These are phyloP conservation scores for Ctenochaetus hawaiiensis DNA, from an alignment of 2,797 vertebrate genomes.

Conservation along the genomic window DNA sequence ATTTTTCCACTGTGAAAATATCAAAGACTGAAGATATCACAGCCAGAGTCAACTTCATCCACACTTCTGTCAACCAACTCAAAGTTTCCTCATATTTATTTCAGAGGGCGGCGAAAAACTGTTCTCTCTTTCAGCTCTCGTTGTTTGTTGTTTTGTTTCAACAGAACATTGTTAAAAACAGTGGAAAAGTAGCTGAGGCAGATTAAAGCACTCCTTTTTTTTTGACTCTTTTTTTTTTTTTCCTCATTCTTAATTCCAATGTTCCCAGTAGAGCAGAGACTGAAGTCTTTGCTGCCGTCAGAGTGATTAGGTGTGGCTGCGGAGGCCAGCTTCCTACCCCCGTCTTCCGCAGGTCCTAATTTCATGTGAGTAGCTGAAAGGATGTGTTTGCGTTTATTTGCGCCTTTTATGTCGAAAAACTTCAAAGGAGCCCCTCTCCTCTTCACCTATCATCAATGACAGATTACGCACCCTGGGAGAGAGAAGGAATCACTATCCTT, in stretches of 20 bases:
- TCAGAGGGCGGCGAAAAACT: constrained; percentile 64
- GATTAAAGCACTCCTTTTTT: constrained; percentile 78
- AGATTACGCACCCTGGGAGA: constrained; percentile 81
- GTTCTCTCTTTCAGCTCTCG: constrained; percentile 58
- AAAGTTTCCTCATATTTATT: constrained; percentile 76
- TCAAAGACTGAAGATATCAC: constrained; percentile 69
- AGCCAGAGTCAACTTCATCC: constrained; percentile 70
- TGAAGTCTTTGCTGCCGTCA: constrained; percentile 81
- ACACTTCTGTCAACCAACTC: constrained; percentile 63
- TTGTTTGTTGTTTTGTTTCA: constrained; percentile 79
- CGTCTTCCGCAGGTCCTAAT: constrained; percentile 81
- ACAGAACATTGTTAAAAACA: constrained; percentile 73
- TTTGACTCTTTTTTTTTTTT: constrained; percentile 16
- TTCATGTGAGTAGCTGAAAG: constrained; percentile 87
- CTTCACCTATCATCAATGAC: constrained; percentile 85
- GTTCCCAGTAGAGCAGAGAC: constrained; percentile 77
- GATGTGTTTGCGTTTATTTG: constrained; percentile 87
- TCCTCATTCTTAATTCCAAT: constrained; percentile 74
- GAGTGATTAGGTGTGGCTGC: constrained; percentile 88
- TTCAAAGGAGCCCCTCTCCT: constrained; percentile 85
- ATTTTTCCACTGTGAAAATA: constrained; percentile 65
- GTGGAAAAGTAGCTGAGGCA: constrained; percentile 81
- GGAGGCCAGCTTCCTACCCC: constrained; percentile 81
- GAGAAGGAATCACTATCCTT: constrained; percentile 75
- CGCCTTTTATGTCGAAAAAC: constrained; percentile 87